Conservation (phyloP, 1,140 invertebrate genomes). For the Penaeus chinensis region DNA sequence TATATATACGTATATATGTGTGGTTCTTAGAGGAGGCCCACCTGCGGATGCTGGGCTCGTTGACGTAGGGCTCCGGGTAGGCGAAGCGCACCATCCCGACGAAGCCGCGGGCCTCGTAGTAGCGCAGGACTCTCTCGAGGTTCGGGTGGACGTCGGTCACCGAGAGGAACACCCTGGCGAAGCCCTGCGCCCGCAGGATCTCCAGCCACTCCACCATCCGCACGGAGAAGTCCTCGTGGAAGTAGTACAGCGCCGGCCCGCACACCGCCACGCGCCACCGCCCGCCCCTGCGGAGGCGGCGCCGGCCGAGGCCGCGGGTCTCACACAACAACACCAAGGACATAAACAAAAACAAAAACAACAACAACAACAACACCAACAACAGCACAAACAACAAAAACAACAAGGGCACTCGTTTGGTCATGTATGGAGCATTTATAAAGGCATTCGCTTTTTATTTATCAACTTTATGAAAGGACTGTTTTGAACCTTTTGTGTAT, state of each 20-base stretch:
- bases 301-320: too few relatives aligned
- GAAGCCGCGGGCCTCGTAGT: slow-evolving; percentile 36
- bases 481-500: too few relatives aligned
- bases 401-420: too few relatives aligned
- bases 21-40: slow-evolving; percentile 8
- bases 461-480: too few relatives aligned
- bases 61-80: slow-evolving; percentile 43
- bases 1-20: too few relatives aligned
- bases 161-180: slow-evolving; percentile 28
- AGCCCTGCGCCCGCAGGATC: slow-evolving; percentile 19
- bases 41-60: slow-evolving; percentile 62
- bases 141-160: slow-evolving; percentile 29
- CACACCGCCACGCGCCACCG: slow-evolving; percentile 29
- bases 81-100: slow-evolving; percentile 1
- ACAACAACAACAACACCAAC: too few relatives aligned
- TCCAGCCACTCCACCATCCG: slow-evolving; percentile 39
- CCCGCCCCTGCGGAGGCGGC: background rate
- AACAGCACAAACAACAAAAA: too few relatives aligned
- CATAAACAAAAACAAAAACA: too few relatives aligned
- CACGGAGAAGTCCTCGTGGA: slow-evolving; percentile 29
- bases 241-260: slow-evolving; percentile 44
- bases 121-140: slow-evolving; percentile 36
- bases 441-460: too few relatives aligned
- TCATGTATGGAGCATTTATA: too few relatives aligned
- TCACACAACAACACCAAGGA: too few relatives aligned